Base-by-base conservation (phyloP, 2,888 invertebrate genomes). In the Conchocele bisecta region DNA sequence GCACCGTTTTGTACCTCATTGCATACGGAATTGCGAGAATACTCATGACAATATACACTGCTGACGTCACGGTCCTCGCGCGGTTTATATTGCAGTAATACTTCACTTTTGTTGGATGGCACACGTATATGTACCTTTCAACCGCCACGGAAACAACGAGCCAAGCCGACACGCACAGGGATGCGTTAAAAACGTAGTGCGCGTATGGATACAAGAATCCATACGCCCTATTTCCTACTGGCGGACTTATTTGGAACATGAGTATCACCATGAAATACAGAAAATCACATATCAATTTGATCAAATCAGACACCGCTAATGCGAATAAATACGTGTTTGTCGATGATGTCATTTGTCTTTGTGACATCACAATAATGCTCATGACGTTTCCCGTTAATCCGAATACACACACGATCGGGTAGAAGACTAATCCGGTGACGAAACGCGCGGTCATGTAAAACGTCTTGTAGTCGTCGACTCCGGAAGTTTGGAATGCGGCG, bases 151-250 rank as follows among this genome's bases (percentile, higher is more conserved):
- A 87, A 4, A 90, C 88, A 0, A 89, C 89, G 26, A 90, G 61
- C 90, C 90, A 90, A 0, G 90, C 86, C 0, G 89, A 88, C 24
- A 88, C 82, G 44, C 86, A 89, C 35, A 86, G 73, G 3, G 89
- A 87, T 44, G 85, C 83, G 59, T 87, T 88, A 46, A 89, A 89
- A 9, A 90, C 75, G 60, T 88, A 90, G 67, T 89, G 90, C 6
- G 89, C 88, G 78, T 89, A 89, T 0, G 90, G 90, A 70, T 91
- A 91, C 20, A 90, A 75, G 60, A 83, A 85, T n/a, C 83, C 86
- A 60, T 85, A 89, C 2, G 83, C 81, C 39, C 78, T 76, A 46
- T 88, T 82, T 1, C 89, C 89, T 5, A 81, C 70, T 3, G 59
- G 31, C 4, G 83, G 75, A 37, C 86, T 80, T 5, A 85, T 81